A percentile compares a stretch with the other conserved stretches of the same genome.
Evolutionary conservation across 2,797 vertebrate genomes (phyloP).

Genomic region (Hapalemur alaotrensis): DNA sequence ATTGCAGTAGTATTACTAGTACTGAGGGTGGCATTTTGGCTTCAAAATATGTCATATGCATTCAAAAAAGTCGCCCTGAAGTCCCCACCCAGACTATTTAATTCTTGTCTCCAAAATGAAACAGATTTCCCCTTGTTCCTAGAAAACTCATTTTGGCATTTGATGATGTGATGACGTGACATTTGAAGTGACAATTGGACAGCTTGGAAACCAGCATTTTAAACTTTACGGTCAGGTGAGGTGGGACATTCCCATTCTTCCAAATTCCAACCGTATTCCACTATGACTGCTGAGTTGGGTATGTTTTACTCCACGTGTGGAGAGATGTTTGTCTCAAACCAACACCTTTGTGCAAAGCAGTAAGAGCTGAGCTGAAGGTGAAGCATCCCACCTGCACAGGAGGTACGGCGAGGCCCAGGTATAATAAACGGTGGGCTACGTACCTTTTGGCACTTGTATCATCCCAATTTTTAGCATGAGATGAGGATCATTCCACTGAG

Average conservation of each 20-base stretch:
- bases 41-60: slow-evolving; percentile 40
- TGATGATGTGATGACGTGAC: slow-evolving; percentile 42
- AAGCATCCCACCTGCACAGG: not conserved
- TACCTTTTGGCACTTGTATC: not conserved
- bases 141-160: slow-evolving; percentile 30
- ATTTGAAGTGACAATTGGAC: not conserved
- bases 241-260: not conserved
- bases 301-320: not conserved
- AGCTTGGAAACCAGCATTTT: not conserved
- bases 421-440: not conserved
- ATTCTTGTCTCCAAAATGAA: slow-evolving; percentile 42
- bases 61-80: not conserved
- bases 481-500: not conserved
- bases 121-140: slow-evolving; percentile 14
- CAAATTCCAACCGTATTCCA: not conserved
- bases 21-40: not conserved
- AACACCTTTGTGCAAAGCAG: not conserved
- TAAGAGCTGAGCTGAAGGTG: not conserved
- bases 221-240: not conserved
- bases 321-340: not conserved
- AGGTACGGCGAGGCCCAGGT: not conserved
- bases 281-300: not conserved
- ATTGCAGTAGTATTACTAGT: not conserved
- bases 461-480: not conserved
- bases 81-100: not conserved